Base-by-base conservation (phyloP, 2,888 invertebrate genomes). In the Meta bourneti region DNA sequence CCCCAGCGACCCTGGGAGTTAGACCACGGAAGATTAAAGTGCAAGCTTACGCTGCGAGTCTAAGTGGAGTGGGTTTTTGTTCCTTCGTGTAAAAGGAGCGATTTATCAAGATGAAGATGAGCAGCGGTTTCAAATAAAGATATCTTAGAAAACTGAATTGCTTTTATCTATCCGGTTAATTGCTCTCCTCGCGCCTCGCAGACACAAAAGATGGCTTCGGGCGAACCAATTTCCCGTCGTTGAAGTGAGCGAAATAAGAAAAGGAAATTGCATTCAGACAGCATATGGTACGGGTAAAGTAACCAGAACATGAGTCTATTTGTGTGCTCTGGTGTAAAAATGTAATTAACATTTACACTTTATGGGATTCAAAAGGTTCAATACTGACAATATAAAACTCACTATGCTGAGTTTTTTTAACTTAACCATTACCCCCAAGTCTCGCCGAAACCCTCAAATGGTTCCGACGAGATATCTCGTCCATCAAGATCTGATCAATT, bases 11-110 rank as follows among this genome's bases (percentile, higher is more conserved):
- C 81, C 54, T 8, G n/a, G 20, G 71, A 87, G 79, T 51, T 51
- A 87, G 79, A 79, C 69, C 54, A 71, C 52, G 88, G 80, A 81
- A 88, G 88, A 88, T 88, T 88, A 74, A 88, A 88, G 81, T 88
- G 81, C 81, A 74, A 75, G 81, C 87, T 87, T 87, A 54, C 71
- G 86, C 71, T 87, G 49, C 69, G 54, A 54, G 87, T 79, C 54
- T 20, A 74, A 81, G 20, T 81, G n/a, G 70, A 81, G 81, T 52
- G 48, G 61, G 79, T 20, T 72, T 9, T 79, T 71, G 72, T 72
- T 69, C 8, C 48, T 19, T 77, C 52, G 52, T 71, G 77, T 54
- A 54, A 72, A 87, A 80, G 87, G 48, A 71, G 72, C 71, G 71
- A 48, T 87, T 80, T 54, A 79, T 80, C 54, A 61, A 72, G 71